Percentiles rank a stretch among this genome's conserved stretches.
phyloP scores from a whole-genome alignment of 2,888 invertebrate genomes.

The Drosophila cognata region DNA sequence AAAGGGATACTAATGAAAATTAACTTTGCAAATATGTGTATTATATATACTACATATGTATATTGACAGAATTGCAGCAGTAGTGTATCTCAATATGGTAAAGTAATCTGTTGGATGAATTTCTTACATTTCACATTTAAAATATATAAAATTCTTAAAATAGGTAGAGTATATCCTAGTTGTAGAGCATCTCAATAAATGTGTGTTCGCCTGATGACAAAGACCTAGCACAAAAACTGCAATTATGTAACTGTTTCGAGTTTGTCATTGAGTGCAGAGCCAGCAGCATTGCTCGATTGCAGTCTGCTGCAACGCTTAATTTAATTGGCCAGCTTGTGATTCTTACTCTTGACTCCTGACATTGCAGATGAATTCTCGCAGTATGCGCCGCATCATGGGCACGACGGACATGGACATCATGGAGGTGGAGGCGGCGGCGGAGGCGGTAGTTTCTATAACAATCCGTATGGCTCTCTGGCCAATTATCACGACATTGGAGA shows the following conservation, averaged over 20 bases:
- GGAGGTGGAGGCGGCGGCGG: conserved; percentile 59
- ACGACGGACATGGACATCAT: conserved; percentile 80
- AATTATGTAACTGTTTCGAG: conserved; percentile 29
- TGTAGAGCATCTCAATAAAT: neutral
- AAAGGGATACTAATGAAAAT: neutral
- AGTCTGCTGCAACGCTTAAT: conserved; percentile 42
- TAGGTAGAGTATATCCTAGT: neutral
- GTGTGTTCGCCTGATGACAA: neutral
- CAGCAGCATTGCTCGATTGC: conserved; percentile 5
- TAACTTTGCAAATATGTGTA: neutral
- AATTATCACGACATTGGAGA: conserved; percentile 83
- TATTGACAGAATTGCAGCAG: neutral
- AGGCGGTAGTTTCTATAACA: conserved; percentile 78
- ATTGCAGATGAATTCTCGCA: conserved; percentile 81
- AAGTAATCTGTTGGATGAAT: neutral
- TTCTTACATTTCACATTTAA: neutral
- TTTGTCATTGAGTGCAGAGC: conserved; percentile 23
- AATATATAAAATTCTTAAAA: neutral
- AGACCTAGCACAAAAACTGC: neutral
- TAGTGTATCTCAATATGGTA: neutral
- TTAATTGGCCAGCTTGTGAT: conserved; percentile 61
- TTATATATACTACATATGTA: neutral
- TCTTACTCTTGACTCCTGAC: conserved; percentile 12
- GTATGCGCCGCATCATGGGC: conserved; percentile 70
- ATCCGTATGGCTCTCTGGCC: conserved; percentile 83